A percentile compares a stretch with the other conserved stretches of the same genome.
These are phyloP conservation scores for Lucilia cuprina DNA, from an alignment of 1,140 invertebrate genomes.

Conservation along the genomic window DNA sequence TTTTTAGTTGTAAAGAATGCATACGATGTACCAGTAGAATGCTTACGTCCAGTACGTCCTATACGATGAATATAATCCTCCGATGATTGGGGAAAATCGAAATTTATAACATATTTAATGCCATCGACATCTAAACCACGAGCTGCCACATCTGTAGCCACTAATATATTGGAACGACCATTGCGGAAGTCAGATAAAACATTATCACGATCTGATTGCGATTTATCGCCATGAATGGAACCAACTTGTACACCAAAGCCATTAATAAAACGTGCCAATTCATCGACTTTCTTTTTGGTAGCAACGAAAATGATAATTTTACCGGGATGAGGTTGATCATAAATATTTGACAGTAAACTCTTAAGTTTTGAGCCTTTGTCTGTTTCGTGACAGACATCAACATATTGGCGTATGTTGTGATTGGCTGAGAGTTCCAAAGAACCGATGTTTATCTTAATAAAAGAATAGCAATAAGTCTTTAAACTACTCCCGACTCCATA, in stretches of 20 bases:
- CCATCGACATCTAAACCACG: slow-evolving; percentile 97
- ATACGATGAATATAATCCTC: slow-evolving; percentile 99
- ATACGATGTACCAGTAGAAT: slow-evolving; percentile 53
- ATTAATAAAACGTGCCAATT: slow-evolving; percentile 85
- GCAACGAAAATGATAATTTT: slow-evolving; percentile 97
- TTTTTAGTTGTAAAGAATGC: slow-evolving; percentile 56
- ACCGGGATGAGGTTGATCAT: slow-evolving; percentile 82
- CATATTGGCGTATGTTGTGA: slow-evolving; percentile 94
- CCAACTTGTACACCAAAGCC: slow-evolving; percentile 89
- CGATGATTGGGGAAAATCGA: slow-evolving; percentile 96
- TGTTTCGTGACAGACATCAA: slow-evolving; percentile 89
- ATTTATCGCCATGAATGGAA: slow-evolving; percentile 80
- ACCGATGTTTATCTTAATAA: slow-evolving; percentile 86
- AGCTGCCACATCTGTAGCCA: slow-evolving; percentile 98
- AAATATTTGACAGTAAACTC: slow-evolving; percentile 85
- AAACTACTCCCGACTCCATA: background rate
- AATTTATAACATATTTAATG: slow-evolving; percentile 99
- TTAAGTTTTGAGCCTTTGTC: slow-evolving; percentile 85
- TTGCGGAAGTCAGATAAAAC: slow-evolving; percentile 92
- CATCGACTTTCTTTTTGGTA: slow-evolving; percentile 96
- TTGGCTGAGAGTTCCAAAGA: slow-evolving; percentile 91
- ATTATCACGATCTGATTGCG: slow-evolving; percentile 94
- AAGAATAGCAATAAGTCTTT: background rate
- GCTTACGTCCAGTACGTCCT: slow-evolving; percentile 87
- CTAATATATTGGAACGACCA: slow-evolving; percentile 87